Percentiles rank a stretch among this genome's conserved stretches.
These are phyloP conservation scores for Anoplopoma fimbria DNA, from an alignment of 2,113 vertebrate genomes.

Conservation along the genomic window DNA sequence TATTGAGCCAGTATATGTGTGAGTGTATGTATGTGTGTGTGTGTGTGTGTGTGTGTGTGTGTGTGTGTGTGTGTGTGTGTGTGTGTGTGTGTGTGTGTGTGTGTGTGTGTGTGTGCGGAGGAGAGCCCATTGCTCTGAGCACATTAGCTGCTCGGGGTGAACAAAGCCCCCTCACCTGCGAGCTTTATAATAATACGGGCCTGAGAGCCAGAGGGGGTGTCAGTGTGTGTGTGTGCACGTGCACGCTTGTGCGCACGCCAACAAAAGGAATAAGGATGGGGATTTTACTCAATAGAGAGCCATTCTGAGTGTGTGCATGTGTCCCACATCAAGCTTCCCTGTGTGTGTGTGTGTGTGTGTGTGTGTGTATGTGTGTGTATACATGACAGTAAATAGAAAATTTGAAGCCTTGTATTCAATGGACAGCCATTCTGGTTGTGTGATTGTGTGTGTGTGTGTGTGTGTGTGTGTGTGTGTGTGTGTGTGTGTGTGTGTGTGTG, in stretches of 20 bases:
- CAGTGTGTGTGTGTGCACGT: slow-evolving; percentile 27
- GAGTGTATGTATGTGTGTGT: slow-evolving; percentile 47
- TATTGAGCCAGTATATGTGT: slow-evolving; percentile 62
- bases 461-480: slow-evolving; percentile 36
- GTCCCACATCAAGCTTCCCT: not conserved
- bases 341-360: not conserved
- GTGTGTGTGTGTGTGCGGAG: slow-evolving; percentile 32
- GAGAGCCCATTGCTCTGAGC: slow-evolving; percentile 74
- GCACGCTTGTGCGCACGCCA: slow-evolving; percentile 9
- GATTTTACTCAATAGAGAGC: slow-evolving; percentile 42
- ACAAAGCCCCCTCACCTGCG: slow-evolving; percentile 80
- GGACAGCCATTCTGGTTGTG: slow-evolving; percentile 46
- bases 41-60: slow-evolving; percentile 51
- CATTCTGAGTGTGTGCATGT: not conserved
- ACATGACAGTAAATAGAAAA: slow-evolving; percentile 51
- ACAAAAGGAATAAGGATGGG: slow-evolving; percentile 20
- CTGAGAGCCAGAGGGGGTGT: slow-evolving; percentile 50
- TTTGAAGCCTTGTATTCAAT: slow-evolving; percentile 56
- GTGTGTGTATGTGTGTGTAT: slow-evolving; percentile 22
- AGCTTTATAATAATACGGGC: slow-evolving; percentile 72
- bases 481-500: slow-evolving; percentile 12
- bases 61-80: slow-evolving; percentile 36
- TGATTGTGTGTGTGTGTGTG: slow-evolving; percentile 43
- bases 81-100: slow-evolving; percentile 47
- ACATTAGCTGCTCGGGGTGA: slow-evolving; percentile 77